phyloP scores from a whole-genome alignment of 2,888 invertebrate species.

The Drosophila aldrichi region DNA sequence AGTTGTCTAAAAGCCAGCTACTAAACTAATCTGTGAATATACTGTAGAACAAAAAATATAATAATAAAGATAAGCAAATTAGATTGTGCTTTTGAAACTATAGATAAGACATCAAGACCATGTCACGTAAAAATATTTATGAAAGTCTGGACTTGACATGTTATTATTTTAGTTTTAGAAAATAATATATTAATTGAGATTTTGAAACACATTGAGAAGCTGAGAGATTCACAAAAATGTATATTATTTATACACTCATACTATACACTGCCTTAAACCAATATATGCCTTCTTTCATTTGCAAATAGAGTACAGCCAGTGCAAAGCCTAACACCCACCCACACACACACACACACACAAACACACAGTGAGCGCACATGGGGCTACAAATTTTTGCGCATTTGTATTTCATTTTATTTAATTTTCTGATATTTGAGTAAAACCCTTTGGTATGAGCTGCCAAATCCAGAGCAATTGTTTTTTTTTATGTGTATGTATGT shows the following conservation, averaged over 20 bases:
- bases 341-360: conserved; percentile 1
- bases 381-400: conserved; percentile 43
- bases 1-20: background rate
- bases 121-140: background rate
- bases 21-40: no score
- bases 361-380: background rate
- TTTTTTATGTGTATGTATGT: conserved; percentile 8
- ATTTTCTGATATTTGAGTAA: conserved; percentile 63
- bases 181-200: background rate
- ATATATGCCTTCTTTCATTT: background rate
- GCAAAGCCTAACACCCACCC: background rate
- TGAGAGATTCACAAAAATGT: no score
- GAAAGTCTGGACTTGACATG: background rate
- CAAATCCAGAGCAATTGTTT: conserved; percentile 64
- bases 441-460: conserved; percentile 52
- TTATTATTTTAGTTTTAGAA: background rate
- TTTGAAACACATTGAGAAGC: background rate
- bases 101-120: background rate
- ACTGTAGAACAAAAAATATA: background rate
- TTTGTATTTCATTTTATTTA: conserved; percentile 65
- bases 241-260: background rate
- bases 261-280: background rate
- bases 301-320: conserved; percentile 13
- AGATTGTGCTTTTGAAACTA: background rate
- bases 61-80: background rate